Evolutionary conservation across 2,113 vertebrate species (phyloP).

Genomic region (Amia ocellicauda): DNA sequence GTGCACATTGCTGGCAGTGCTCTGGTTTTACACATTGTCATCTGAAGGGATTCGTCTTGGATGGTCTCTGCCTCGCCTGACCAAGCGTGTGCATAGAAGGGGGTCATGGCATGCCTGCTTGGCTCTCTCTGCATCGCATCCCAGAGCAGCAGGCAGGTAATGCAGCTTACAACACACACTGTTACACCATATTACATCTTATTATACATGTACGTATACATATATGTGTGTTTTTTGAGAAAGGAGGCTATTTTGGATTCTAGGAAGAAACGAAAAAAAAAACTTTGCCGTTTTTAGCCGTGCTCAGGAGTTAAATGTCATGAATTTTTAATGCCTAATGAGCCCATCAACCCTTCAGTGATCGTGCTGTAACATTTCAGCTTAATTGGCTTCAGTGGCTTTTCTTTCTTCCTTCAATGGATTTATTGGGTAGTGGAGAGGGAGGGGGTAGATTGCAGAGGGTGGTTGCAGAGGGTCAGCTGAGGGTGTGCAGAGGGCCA

Average conservation of each 20-base stretch:
- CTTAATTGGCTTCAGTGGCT: constrained; percentile 75
- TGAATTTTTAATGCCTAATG: constrained; percentile 76
- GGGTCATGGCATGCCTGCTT: no score
- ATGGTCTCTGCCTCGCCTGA: no score
- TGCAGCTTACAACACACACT: no score
- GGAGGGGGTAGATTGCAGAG: constrained; percentile 12
- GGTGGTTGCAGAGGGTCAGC: constrained; percentile 25
- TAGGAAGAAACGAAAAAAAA: constrained; percentile 14
- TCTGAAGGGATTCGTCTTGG: no score
- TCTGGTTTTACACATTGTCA: no score
- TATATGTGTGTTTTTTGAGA: no score
- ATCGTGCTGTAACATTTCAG: constrained; percentile 71
- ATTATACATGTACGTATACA: no score
- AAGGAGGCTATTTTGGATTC: constrained; percentile 32
- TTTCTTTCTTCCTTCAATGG: constrained; percentile 51
- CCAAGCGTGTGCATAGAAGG: no score
- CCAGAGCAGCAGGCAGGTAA: no score
- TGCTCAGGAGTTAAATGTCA: constrained; percentile 67
- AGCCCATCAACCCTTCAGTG: constrained; percentile 64
- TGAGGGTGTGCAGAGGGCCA: background rate
- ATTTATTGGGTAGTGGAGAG: constrained; percentile 26
- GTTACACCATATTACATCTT: no score
- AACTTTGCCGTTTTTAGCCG: constrained; percentile 45
- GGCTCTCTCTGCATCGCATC: no score
- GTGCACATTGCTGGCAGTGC: no score